These are phyloP conservation scores for Phaethon lepturus DNA, from an alignment of 2,113 vertebrate genomes.

Conservation along the genomic window DNA sequence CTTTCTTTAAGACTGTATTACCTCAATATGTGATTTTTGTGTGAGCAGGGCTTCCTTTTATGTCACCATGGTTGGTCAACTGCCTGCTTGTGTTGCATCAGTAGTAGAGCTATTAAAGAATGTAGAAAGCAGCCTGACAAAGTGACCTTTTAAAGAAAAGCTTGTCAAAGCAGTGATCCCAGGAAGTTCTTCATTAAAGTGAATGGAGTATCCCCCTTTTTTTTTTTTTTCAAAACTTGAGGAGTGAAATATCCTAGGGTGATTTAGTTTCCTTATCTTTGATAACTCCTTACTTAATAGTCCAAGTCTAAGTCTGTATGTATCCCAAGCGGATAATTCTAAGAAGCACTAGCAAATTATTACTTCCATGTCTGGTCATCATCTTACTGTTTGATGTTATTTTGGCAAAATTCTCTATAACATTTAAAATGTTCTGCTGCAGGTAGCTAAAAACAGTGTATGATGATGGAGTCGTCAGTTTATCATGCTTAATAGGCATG, in stretches of 20 bases:
- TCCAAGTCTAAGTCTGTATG: background rate
- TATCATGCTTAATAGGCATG: background rate
- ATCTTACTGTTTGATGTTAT: background rate
- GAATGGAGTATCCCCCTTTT: background rate
- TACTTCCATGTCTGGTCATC: background rate
- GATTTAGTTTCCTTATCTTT: background rate
- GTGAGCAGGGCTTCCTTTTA: conserved; percentile 37
- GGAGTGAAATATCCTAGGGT: background rate
- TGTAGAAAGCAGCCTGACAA: background rate
- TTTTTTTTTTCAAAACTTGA: background rate
- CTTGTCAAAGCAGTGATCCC: background rate
- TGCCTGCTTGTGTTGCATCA: conserved; percentile 29
- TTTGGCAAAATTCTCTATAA: background rate
- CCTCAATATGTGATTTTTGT: conserved; percentile 69
- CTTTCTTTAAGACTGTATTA: conserved; percentile 72
- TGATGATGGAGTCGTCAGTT: background rate
- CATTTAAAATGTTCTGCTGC: conserved; percentile 4
- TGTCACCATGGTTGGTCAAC: conserved; percentile 44
- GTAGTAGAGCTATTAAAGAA: conserved; percentile 2
- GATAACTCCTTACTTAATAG: background rate
- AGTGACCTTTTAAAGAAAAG: background rate
- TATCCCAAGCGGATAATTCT: background rate
- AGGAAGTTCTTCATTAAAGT: background rate
- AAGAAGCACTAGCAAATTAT: background rate
- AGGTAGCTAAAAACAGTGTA: background rate